phyloP scores from a whole-genome alignment of 1,140 invertebrate species.

The Asbolus verrucosus region DNA sequence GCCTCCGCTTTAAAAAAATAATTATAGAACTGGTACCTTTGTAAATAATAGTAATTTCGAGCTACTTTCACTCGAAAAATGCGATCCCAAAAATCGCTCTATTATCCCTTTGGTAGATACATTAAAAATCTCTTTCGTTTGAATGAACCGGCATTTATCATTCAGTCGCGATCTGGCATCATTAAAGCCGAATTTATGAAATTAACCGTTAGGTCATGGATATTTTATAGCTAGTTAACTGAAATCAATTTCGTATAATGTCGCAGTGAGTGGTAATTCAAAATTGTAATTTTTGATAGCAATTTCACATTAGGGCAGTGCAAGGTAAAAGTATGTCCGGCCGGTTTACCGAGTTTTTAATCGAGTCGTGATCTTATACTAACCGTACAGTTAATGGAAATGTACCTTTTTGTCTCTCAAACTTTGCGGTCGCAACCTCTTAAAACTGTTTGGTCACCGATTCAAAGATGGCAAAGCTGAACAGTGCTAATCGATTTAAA shows the following conservation, averaged over 20 bases:
- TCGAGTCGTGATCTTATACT: slow-evolving; percentile 47
- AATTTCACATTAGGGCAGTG: slow-evolving; percentile 48
- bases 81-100: neutral
- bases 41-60: slow-evolving; percentile 23
- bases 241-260: slow-evolving; percentile 2
- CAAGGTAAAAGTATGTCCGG: slow-evolving; percentile 50
- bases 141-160: neutral
- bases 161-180: no score
- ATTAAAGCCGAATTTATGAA: slow-evolving; percentile 2
- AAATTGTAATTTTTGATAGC: slow-evolving; percentile 40
- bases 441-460: slow-evolving; percentile 17
- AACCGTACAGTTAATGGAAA: slow-evolving; percentile 49
- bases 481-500: neutral
- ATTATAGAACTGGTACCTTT: neutral
- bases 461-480: slow-evolving; percentile 5
- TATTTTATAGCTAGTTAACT: neutral
- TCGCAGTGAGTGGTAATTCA: slow-evolving; percentile 1
- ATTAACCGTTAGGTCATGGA: slow-evolving; percentile 2
- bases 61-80: slow-evolving; percentile 28
- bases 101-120: no score
- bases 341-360: slow-evolving; percentile 51
- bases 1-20: neutral
- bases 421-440: slow-evolving; percentile 46
- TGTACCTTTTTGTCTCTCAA: slow-evolving; percentile 49
- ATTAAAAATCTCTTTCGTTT: neutral